phyloP scores from a whole-genome alignment of 2,113 vertebrate species.

The Xiphophorus maculatus region DNA sequence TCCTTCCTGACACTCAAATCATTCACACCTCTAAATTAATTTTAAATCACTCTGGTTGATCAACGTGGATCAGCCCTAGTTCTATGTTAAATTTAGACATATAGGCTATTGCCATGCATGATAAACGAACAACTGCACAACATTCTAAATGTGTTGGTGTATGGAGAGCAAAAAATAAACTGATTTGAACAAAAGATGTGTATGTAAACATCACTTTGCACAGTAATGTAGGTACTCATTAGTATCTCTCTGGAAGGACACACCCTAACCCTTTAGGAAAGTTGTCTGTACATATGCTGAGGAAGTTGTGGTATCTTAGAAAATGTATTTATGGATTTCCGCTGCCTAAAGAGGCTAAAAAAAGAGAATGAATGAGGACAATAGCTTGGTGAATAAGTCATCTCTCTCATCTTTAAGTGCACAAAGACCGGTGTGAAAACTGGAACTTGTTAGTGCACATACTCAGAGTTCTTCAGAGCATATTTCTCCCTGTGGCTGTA shows the following conservation, averaged over 20 bases:
- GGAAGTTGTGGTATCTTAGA: not conserved
- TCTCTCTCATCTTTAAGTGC: slow-evolving; percentile 23
- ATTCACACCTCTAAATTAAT: not conserved
- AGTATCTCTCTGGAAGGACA: not conserved
- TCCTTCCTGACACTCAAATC: not conserved
- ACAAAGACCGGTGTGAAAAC: slow-evolving; percentile 43
- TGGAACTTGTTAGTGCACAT: slow-evolving; percentile 34
- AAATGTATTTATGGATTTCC: slow-evolving; percentile 19
- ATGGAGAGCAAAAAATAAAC: not conserved
- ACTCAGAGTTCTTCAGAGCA: slow-evolving; percentile 17
- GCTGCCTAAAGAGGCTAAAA: slow-evolving; percentile 27
- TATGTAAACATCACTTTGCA: not conserved
- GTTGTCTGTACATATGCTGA: not conserved
- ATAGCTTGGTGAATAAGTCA: slow-evolving; percentile 24
- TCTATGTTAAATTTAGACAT: not conserved
- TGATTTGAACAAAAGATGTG: not conserved
- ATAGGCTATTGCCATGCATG: not conserved
- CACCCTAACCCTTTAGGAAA: not conserved
- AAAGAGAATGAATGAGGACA: slow-evolving; percentile 23
- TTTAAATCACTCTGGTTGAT: not conserved
- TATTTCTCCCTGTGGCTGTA: slow-evolving; percentile 52
- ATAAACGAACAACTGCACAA: not conserved
- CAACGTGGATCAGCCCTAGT: not conserved
- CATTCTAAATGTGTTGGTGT: not conserved
- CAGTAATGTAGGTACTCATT: not conserved